Conservation (phyloP, 1,140 invertebrate species). For the Papilio aristodemus region DNA sequence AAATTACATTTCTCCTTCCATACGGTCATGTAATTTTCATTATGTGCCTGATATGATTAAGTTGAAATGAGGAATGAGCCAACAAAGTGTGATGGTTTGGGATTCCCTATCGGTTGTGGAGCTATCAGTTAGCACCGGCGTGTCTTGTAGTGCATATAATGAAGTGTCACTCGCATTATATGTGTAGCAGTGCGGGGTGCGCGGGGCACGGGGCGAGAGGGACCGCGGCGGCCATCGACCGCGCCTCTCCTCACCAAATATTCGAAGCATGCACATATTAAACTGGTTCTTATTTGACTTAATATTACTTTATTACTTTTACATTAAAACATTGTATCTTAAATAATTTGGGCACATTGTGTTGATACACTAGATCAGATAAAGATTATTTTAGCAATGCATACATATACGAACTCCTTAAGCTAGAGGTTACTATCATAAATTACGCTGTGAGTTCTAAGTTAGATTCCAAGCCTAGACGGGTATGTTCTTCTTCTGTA, state of each 20-base stretch:
- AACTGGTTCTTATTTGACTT: slow-evolving; percentile 69
- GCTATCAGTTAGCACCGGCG: slow-evolving; percentile 39
- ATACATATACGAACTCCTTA: neutral
- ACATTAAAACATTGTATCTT: slow-evolving; percentile 61
- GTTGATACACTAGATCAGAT: neutral
- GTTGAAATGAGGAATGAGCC: neutral
- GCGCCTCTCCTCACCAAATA: slow-evolving; percentile 71
- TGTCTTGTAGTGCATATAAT: slow-evolving; percentile 48
- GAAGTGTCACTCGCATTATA: slow-evolving; percentile 52
- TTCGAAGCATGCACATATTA: slow-evolving; percentile 78
- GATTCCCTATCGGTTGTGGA: slow-evolving; percentile 34
- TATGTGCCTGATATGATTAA: neutral
- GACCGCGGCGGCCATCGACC: slow-evolving; percentile 64
- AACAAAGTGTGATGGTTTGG: slow-evolving; percentile 15
- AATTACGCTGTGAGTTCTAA: neutral
- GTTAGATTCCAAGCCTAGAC: neutral
- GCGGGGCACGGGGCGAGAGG: neutral
- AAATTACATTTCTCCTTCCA: too few relatives aligned
- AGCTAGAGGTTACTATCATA: neutral
- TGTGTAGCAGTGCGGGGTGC: slow-evolving; percentile 42
- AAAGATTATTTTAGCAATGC: neutral
- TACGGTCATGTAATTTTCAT: neutral
- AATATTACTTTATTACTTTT: slow-evolving; percentile 71
- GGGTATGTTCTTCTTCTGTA: too few relatives aligned
- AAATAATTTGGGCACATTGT: slow-evolving; percentile 37